Evolutionary conservation across 2,797 vertebrate species (phyloP), one percentile per base, ranked within the genome.

Genomic region (Cossypha polioptera): DNA sequence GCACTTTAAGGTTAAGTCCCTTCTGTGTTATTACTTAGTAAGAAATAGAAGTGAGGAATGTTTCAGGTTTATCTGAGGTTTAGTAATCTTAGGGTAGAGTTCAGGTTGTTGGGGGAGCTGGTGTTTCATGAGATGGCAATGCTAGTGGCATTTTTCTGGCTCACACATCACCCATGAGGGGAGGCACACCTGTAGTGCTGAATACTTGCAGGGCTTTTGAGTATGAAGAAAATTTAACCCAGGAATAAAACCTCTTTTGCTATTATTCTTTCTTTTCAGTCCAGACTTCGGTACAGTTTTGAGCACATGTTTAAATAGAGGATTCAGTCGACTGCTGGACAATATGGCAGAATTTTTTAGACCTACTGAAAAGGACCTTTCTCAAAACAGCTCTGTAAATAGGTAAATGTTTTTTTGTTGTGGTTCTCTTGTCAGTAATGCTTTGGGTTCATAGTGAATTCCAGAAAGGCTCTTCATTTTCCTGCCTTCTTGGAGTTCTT

Each of bases 291-390:
- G 90, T 88, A 98, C 98, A 3, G 99, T 99, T 92, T 96, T 99
- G 69, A 98, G 96, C 90, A 97, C 98, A 1, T 99, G 99, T 93
- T 97, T 99, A 94, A 99, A 98, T 69, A 98, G 98, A 71, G 99
- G 99, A 11, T 99, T 99, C 96, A 98, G 98, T 92, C 98, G 98
- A 88, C 98, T 99, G 75, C 97, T 99, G 31, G 99, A 99, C 98
- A 99, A 99, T 66, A 98, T 99, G 98, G 99, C 99, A 3, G 99
- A 99, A 95, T 99, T 99, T 97, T 99, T 99, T 96, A 98, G 98
- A 94, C 98, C 98, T 11, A 98, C 98, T 8, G 98, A 98, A 15
- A 96, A 97, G 78, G 98, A 99, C 85, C 91, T 98, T n/a, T 95
- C 96, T 83, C 95, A 95, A 57, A 97, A 91, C 38, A 90, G 93